phyloP scores from a whole-genome alignment of 2,888 invertebrate species.

The Leptogaster cylindrica region DNA sequence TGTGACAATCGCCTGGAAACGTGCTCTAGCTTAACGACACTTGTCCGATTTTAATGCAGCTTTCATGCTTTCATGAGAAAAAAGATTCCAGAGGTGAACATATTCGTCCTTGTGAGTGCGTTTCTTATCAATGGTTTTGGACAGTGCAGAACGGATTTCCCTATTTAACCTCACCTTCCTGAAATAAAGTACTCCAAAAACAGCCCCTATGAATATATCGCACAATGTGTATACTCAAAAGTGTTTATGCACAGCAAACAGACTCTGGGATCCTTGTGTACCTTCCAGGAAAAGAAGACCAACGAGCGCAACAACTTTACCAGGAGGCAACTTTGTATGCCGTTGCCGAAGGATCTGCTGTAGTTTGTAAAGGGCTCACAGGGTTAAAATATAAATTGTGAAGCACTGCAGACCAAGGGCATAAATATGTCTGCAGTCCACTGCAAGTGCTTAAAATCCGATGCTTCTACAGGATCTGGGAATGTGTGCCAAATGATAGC shows the following conservation, averaged over 20 bases:
- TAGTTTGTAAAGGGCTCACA: neutral
- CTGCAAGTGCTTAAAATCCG: constrained; percentile 31
- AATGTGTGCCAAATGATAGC: constrained; percentile 34
- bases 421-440: constrained; percentile 37
- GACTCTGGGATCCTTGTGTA: neutral
- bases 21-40: too few species aligned
- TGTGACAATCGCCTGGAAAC: constrained; percentile 21
- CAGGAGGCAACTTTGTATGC: neutral
- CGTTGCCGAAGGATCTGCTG: too few species aligned
- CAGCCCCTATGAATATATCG: neutral
- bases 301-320: constrained; percentile 12
- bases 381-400: constrained; percentile 26
- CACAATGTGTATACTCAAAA: constrained; percentile 4
- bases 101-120: too few species aligned
- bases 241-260: too few species aligned
- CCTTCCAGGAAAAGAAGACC: neutral
- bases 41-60: constrained; percentile 15
- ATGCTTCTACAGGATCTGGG: constrained; percentile 23
- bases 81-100: too few species aligned
- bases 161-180: constrained; percentile 2
- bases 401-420: constrained; percentile 14
- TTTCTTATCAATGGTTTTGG: too few species aligned
- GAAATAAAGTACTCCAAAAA: constrained; percentile 11
- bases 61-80: too few species aligned
- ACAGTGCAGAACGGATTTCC: too few species aligned